Evolutionary conservation across 2,113 vertebrate species (phyloP), one percentile per base, ranked within the genome.

Genomic region (Prunella fulvescens): DNA sequence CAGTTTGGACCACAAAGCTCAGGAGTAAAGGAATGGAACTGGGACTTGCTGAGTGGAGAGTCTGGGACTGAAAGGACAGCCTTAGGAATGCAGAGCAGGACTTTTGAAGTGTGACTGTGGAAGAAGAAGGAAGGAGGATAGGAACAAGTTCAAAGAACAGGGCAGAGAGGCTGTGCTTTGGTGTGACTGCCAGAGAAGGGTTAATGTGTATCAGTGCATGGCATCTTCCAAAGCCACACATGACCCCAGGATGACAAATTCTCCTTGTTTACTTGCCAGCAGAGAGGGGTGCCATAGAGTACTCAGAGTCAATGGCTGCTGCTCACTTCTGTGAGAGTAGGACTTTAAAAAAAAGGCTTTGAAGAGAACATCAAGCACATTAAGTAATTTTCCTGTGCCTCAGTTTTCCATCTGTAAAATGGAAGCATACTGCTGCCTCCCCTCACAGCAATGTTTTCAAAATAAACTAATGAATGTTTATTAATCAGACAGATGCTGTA

Each of bases 381-480:
- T 69, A 25, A 62, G 61, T 15, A 77, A 48, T 31, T 45, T 93
- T 25, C 69, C 39, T 33, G 19, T 90, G 74, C 42, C 39, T 92
- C 29, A 15, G 29, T 92, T 78, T 92, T 76, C 57, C 9, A 3
- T 23, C 35, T 71, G 56, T 58, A 35, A 78, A 80, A 70, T 50
- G 51, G 67, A 83, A 82, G 19, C 15, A 25, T 81, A 40, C 47
- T 71, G 48, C 48, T 88, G 58, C 88, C 22, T 84, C 6, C 18
- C 28, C 24, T 89, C 77, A 64, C 33, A 76, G 69, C 53, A 19
- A 4, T 81, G 77, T 89, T 94, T 95, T 91, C 86, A 84, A 71
- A 94, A 92, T 81, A 86, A 93, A 66, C 31, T 80, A 66, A 77
- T 77, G 50, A 93, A 67, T 76, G 31, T 78, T 92, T 95, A 51